Evolutionary conservation across 2,888 invertebrate species (phyloP), one percentile per base, ranked within the genome.

Genomic region (Melieria crassipennis): DNA sequence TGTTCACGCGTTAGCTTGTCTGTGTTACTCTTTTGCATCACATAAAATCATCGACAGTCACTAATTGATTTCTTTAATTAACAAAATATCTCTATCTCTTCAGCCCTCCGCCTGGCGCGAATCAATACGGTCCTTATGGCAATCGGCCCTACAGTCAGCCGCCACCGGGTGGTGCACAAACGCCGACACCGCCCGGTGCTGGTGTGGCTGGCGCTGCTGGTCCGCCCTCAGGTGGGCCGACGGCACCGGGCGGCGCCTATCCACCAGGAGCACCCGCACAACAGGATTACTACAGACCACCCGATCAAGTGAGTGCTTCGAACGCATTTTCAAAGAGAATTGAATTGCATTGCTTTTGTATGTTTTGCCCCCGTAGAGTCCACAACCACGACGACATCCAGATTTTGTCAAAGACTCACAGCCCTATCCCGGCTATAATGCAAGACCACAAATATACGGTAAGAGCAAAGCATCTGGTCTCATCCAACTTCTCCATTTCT

Each of bases 341-440:
- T 10, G 60, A 43, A 11, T n/a, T 48, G 11, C 56, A 9, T 45
- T 57, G 43, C 67, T 6, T n/a, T 60, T 30, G 58, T 48, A 52
- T 70, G 11, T 64, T 64, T 30, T 55, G 16, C 81, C 88, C 88
- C 77, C 89, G 63, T 90, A 92, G 81, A 89, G 90, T 76, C 91
- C 91, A 65, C 92, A 93, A 79, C 92, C 92, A 60, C 89, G 94
- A 79, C 89, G 94, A 81, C 94, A 94, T 89, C 94, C 94, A 69
- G 94, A 94, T 88, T 94, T 94, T 88, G 91, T 91, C 80, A 93
- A 93, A 88, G 93, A 94, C 83, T 89, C 88, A 82, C 91, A 90
- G 83, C 90, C 90, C 75, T 91, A 91, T 86, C 89, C 91, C 73
- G 90, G 90, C 73, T 92, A 91, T 85, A 89, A 89, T 79, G 90